phyloP scores from a whole-genome alignment of 1,140 invertebrate species.

The Matsumurasca onukii region DNA sequence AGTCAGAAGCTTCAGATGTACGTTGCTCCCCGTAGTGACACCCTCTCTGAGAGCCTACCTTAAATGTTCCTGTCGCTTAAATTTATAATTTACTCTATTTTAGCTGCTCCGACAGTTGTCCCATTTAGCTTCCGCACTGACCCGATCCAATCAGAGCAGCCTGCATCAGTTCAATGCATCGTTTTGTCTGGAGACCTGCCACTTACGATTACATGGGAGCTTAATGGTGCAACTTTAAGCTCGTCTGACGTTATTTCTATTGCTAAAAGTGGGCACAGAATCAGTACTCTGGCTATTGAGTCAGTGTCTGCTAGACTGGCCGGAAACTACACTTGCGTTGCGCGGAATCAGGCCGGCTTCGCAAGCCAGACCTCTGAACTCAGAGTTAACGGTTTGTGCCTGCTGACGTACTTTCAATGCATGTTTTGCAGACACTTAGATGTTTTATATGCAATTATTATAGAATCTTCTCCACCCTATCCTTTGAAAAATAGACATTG shows the following conservation, averaged over 20 bases:
- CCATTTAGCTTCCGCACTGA: conserved; percentile 61
- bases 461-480: no score
- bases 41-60: background rate
- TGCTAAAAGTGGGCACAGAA: conserved; percentile 56
- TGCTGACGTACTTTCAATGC: background rate
- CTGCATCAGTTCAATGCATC: conserved; percentile 62
- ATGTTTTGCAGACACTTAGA: conserved; percentile 21
- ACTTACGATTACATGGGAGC: conserved; percentile 63
- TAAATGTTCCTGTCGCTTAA: background rate
- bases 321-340: conserved; percentile 80
- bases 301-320: conserved; percentile 67
- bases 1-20: conserved; percentile 10
- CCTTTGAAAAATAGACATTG: no score
- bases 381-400: conserved; percentile 63
- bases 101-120: conserved; percentile 62
- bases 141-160: conserved; percentile 46
- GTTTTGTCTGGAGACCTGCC: conserved; percentile 70
- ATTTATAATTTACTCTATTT: conserved; percentile 23
- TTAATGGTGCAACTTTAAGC: conserved; percentile 58
- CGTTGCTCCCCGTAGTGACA: background rate
- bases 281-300: conserved; percentile 75
- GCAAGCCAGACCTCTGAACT: conserved; percentile 61
- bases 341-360: conserved; percentile 68
- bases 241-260: conserved; percentile 35
- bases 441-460: conserved; percentile 13